phyloP scores from a whole-genome alignment of 2,888 invertebrate species.

The Acanthosepion lycidas region DNA sequence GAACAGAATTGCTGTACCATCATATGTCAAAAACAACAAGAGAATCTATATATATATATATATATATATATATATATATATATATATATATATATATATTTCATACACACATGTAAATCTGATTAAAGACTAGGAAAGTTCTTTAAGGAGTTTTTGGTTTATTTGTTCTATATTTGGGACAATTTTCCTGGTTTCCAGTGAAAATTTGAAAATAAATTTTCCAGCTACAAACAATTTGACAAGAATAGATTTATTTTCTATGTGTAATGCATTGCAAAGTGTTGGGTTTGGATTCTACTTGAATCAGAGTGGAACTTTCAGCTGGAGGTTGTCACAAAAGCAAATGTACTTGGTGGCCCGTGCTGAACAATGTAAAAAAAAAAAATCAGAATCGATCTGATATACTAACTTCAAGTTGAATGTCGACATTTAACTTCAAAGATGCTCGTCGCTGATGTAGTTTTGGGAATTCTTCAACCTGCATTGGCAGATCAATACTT shows the following conservation, averaged over 20 bases:
- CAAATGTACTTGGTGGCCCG: not conserved
- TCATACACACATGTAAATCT: too few relatives aligned
- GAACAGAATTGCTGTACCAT: too few relatives aligned
- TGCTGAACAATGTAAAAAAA: not conserved
- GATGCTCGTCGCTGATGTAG: not conserved
- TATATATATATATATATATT: too few relatives aligned
- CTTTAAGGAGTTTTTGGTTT: too few relatives aligned
- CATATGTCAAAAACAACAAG: too few relatives aligned
- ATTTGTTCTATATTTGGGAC: too few relatives aligned
- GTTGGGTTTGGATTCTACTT: not conserved
- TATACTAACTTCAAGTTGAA: not conserved
- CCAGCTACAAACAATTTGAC: too few relatives aligned
- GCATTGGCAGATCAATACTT: conserved; percentile 68
- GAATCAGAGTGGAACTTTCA: not conserved
- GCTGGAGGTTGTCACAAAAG: not conserved
- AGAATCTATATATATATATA: too few relatives aligned
- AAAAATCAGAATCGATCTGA: not conserved
- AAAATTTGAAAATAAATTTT: not conserved
- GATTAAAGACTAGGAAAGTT: too few relatives aligned
- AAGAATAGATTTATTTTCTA: not conserved
- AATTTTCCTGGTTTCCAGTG: not conserved
- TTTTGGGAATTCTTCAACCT: not conserved
- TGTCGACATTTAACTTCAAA: not conserved
- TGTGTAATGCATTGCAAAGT: not conserved
- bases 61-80: too few relatives aligned